These are phyloP conservation scores for Steatocranus sp. DNA, from an alignment of 2,797 vertebrate species.

Conservation along the genomic window DNA sequence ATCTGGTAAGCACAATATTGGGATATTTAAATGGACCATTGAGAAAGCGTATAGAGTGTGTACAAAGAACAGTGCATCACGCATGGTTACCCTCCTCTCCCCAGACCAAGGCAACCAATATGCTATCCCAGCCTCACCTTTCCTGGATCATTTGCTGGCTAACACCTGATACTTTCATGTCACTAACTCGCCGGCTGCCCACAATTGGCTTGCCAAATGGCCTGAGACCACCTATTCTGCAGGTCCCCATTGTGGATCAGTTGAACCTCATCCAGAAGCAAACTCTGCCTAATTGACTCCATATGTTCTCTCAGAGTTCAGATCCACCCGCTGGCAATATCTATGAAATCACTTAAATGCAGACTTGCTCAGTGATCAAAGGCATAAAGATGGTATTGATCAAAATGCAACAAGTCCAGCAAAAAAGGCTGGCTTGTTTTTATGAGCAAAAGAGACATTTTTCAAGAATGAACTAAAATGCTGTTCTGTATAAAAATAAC, in stretches of 20 bases:
- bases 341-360: conserved; percentile 35
- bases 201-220: conserved; percentile 75
- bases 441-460: neutral
- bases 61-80: conserved; percentile 16
- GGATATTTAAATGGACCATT: neutral
- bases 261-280: conserved; percentile 72
- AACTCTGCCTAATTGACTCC: conserved; percentile 75
- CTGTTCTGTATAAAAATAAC: neutral
- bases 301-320: conserved; percentile 72
- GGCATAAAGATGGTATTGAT: conserved; percentile 50
- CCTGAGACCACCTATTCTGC: conserved; percentile 76
- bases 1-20: neutral
- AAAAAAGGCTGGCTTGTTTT: conserved; percentile 22
- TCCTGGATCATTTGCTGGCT: conserved; percentile 74
- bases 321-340: conserved; percentile 56
- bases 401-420: conserved; percentile 7
- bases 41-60: neutral
- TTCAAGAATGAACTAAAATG: neutral
- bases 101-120: conserved; percentile 50
- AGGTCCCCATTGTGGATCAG: conserved; percentile 67
- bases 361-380: conserved; percentile 49
- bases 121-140: conserved; percentile 65
- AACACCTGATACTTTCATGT: conserved; percentile 78
- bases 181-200: conserved; percentile 62
- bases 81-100: conserved; percentile 10